phyloP scores from a whole-genome alignment of 2,113 vertebrate species.

The Tauraco erythrolophus region DNA sequence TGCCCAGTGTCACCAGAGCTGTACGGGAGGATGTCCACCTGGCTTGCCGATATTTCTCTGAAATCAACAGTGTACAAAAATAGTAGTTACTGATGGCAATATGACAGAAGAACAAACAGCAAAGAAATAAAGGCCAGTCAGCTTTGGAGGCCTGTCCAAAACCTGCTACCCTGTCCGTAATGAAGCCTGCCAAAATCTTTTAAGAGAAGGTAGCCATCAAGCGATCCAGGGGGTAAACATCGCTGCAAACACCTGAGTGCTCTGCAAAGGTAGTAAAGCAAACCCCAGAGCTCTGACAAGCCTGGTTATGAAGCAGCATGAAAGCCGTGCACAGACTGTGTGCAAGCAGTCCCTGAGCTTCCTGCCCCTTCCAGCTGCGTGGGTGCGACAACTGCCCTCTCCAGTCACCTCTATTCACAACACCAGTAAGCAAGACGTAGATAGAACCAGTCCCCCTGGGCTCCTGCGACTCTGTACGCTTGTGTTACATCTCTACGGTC shows the following conservation, averaged over 20 bases:
- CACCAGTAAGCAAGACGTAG: rapidly evolving
- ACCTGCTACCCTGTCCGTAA: not conserved
- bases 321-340: not conserved
- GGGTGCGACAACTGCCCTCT: not conserved
- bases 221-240: not conserved
- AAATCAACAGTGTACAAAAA: not conserved
- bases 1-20: not conserved
- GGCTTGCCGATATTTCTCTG: not conserved
- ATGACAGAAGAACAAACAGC: not conserved
- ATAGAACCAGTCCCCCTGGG: not conserved
- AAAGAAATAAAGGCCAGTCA: not conserved
- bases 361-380: rapidly evolving
- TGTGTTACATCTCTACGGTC: not conserved
- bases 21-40: not conserved
- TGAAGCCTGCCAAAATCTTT: not conserved
- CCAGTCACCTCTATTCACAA: not conserved
- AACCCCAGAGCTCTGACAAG: not conserved
- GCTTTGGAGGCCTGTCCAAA: slow-evolving; percentile 18
- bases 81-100: not conserved
- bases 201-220: slow-evolving; percentile 1
- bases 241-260: not conserved
- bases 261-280: slow-evolving; percentile 37
- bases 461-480: rapidly evolving
- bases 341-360: rapidly evolving
- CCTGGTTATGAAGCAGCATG: not conserved